phyloP scores from a whole-genome alignment of 1,140 invertebrate genomes.

The Acromyrmex echinatior region DNA sequence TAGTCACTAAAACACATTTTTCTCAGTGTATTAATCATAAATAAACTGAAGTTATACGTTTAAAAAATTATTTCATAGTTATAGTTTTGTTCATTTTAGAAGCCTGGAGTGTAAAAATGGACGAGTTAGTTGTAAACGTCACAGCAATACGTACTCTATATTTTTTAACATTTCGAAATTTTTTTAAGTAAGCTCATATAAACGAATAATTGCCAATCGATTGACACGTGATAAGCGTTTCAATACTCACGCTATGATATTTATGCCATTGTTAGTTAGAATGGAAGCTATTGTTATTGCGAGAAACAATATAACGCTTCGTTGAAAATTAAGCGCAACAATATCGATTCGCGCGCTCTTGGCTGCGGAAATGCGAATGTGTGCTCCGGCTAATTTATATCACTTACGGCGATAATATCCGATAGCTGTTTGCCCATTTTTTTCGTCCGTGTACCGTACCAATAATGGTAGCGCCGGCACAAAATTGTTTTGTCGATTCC shows the following conservation, averaged over 20 bases:
- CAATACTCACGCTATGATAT: background rate
- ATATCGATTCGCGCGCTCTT: background rate
- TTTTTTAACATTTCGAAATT: background rate
- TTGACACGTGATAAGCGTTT: background rate
- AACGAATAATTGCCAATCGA: constrained; percentile 5
- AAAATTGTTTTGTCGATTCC: constrained; percentile 78
- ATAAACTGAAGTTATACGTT: background rate
- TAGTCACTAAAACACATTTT: too few relatives aligned
- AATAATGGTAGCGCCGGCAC: constrained; percentile 67
- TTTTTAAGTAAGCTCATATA: background rate
- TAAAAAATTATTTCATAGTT: background rate
- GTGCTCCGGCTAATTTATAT: constrained; percentile 7
- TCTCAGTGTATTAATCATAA: background rate
- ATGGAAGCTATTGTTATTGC: background rate
- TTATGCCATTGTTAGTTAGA: background rate
- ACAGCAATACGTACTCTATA: background rate
- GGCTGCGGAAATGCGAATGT: background rate
- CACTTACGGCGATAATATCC: constrained; percentile 5
- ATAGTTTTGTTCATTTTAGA: background rate
- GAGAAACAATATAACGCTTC: background rate
- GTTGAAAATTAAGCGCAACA: constrained; percentile 20
- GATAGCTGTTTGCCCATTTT: constrained; percentile 42
- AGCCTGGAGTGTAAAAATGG: background rate
- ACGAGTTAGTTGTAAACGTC: background rate
- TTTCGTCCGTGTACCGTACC: constrained; percentile 40